Conservation (phyloP, 35 echinoderm and acorn worm genomes). For the Chiridota heheva region DNA sequence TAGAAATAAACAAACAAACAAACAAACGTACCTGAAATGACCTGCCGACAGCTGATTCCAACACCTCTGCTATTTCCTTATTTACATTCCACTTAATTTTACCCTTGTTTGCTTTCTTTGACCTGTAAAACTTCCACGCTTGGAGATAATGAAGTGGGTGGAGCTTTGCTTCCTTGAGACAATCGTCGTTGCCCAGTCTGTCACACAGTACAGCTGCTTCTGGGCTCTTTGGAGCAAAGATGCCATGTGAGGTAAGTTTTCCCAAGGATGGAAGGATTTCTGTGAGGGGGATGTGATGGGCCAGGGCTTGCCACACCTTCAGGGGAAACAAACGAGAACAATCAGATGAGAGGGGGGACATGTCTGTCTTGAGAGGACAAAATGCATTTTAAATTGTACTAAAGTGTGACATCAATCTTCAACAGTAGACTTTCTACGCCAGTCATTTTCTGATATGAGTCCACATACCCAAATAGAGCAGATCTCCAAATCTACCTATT, state of each 20-base stretch:
- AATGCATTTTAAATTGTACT: no score
- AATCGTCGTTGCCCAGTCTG: slow-evolving; percentile 45
- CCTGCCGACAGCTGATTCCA: slow-evolving; percentile 72
- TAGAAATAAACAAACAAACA: no score
- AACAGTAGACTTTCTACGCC: no score
- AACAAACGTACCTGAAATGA: slow-evolving; percentile 98
- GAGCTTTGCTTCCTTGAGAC: slow-evolving; percentile 50
- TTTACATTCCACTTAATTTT: slow-evolving; percentile 74
- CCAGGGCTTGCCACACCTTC: slow-evolving; percentile 75
- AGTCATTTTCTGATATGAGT: no score
- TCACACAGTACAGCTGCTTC: slow-evolving; percentile 55
- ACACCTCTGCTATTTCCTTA: slow-evolving; percentile 46
- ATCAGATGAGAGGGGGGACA: not conserved
- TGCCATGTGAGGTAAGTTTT: slow-evolving; percentile 55
- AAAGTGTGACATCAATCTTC: no score
- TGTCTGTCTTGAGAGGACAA: not conserved
- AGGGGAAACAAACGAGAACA: not conserved
- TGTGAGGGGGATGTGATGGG: slow-evolving; percentile 72
- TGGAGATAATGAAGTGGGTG: slow-evolving; percentile 77
- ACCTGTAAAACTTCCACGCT: slow-evolving; percentile 62
- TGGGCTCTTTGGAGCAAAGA: slow-evolving; percentile 41
- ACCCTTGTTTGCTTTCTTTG: slow-evolving; percentile 63
- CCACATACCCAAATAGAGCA: no score
- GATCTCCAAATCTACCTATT: no score
- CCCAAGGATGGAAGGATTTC: slow-evolving; percentile 71